Percentiles rank a stretch among this genome's conserved stretches.
Evolutionary conservation across 2,888 invertebrate genomes (phyloP).

Genomic region (Invenusta paracnida): DNA sequence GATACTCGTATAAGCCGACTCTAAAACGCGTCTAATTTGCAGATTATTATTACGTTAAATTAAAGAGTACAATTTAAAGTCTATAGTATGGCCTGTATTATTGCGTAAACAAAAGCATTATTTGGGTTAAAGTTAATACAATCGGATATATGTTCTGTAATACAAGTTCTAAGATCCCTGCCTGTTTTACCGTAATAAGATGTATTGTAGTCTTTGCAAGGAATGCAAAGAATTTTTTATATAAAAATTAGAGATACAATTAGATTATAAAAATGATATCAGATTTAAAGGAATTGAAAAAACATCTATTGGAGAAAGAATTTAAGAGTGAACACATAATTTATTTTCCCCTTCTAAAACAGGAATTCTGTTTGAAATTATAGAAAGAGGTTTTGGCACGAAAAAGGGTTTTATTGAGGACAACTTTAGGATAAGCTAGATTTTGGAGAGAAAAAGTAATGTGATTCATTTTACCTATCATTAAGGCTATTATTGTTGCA

Average conservation of each 20-base stretch:
- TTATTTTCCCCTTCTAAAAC: neutral
- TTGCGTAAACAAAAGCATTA: neutral
- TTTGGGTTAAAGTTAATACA: no score
- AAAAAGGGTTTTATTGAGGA: neutral
- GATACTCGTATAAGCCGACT: no score
- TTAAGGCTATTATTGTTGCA: neutral
- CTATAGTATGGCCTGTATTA: neutral
- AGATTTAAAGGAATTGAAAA: neutral
- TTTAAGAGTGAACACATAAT: neutral
- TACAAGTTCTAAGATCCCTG: neutral
- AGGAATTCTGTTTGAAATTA: neutral
- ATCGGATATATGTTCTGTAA: no score
- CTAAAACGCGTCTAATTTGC: no score
- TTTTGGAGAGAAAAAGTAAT: neutral
- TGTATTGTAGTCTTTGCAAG: neutral
- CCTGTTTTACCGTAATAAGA: neutral
- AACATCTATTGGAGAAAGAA: neutral
- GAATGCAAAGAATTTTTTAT: neutral
- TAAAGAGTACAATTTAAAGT: no score
- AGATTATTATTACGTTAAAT: no score
- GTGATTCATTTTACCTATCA: neutral
- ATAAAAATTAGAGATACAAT: neutral
- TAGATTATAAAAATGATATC: neutral
- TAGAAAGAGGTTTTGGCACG: neutral
- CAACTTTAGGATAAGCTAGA: neutral